Evolutionary conservation across 2,888 invertebrate genomes (phyloP), one percentile per base, ranked within the genome.

Genomic region (Dioctria rufipes): DNA sequence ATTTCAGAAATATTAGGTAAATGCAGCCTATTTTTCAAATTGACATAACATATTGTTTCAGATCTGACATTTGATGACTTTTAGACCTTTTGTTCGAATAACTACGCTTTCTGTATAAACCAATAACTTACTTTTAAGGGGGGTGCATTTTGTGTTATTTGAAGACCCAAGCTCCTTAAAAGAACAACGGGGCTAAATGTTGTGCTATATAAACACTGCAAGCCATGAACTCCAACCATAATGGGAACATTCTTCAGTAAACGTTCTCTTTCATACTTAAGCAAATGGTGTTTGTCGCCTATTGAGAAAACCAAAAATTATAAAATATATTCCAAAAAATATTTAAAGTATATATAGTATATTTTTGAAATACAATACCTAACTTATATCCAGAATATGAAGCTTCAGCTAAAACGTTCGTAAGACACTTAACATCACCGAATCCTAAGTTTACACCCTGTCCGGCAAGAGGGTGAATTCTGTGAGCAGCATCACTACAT

Each of bases 391-490:
- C 99, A 81, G 92, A 90, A 85, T 93, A 92, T 0, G 93, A 90
- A 0, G 95, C 93, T 39, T 94, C 91, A 0, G 93, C 91, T 13
- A 99, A 89, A 11, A 93, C 87, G 69, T 93, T 90, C 0, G 93
- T 92, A n/a, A 99, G 90, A 83, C 92, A 92, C 46, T 91, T 90
- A 0, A 98, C 94, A 90, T 99, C 99, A 5, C 97, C 96, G 88
- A 99, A 98, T 2, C 99, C 99, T 65, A 99, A 91, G 90, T 99
- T 99, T 0, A 98, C 97, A 5, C 99, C 99, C 90, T 98, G 98
- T 0, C 99, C 99, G 54, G 99, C 99, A 84, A 99, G 88, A 0
- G 99, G 99, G 89, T 99, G 99, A 37, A 99, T 92, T 83, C 97
- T 92, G 90, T 98, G 95, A 0, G 96, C 95, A 61, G 96, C 95